phyloP scores from a whole-genome alignment of 2,888 invertebrate genomes.

The Melanostoma mellinum region DNA sequence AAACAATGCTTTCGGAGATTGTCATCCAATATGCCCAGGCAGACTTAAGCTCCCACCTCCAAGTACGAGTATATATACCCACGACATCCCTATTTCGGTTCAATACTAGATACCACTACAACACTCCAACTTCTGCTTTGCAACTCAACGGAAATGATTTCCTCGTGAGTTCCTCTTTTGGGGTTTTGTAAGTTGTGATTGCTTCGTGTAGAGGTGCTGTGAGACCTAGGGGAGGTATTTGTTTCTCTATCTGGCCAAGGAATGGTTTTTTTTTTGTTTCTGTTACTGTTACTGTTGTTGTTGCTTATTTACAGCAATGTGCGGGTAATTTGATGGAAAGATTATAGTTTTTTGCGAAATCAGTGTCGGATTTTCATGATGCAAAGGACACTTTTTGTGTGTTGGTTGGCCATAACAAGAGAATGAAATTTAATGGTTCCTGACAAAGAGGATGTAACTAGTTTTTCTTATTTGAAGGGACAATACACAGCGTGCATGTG shows the following conservation, averaged over 20 bases:
- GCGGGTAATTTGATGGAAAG: constrained; percentile 72
- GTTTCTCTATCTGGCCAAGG: constrained; percentile 9
- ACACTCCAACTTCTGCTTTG: constrained; percentile 15
- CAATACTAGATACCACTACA: background rate
- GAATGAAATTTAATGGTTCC: constrained; percentile 31
- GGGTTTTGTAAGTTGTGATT: constrained; percentile 67
- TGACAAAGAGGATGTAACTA: constrained; percentile 46
- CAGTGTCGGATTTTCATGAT: constrained; percentile 64
- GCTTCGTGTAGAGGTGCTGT: constrained; percentile 62
- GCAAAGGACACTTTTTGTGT: constrained; percentile 45
- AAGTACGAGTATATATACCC: background rate
- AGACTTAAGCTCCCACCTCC: background rate
- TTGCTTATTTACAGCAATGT: constrained; percentile 66
- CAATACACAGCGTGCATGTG: constrained; percentile 2
- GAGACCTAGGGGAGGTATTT: constrained; percentile 40
- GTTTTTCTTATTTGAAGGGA: constrained; percentile 2
- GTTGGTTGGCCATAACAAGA: background rate
- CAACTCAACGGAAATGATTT: constrained; percentile 68
- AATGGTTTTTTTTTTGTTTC: constrained; percentile 5
- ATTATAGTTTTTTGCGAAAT: constrained; percentile 72
- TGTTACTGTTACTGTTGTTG: background rate
- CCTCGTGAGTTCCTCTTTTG: constrained; percentile 59
- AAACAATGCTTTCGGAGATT: constrained; percentile 67
- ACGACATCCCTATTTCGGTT: background rate
- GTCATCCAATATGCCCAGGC: constrained; percentile 65